phyloP scores from a whole-genome alignment of 2,888 invertebrate species.

The Tenthredo livida region DNA sequence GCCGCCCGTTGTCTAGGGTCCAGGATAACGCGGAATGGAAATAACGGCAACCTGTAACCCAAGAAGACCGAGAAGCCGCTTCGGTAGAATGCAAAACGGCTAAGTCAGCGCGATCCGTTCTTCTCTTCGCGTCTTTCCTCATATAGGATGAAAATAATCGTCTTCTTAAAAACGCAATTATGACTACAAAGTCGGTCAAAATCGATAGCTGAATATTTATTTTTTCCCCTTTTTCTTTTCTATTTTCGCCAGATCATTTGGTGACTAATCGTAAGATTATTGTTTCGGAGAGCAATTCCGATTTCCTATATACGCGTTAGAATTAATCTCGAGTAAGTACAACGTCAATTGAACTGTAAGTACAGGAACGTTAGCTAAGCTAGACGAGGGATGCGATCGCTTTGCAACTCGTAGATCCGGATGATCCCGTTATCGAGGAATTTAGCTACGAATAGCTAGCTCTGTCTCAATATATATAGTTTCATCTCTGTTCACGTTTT shows the following conservation, averaged over 20 bases:
- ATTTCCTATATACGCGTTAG: background rate
- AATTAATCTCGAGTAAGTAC: slow-evolving; percentile 11
- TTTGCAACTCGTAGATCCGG: slow-evolving; percentile 43
- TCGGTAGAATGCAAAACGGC: slow-evolving; percentile 21
- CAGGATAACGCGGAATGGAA: slow-evolving; percentile 44
- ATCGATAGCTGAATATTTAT: background rate
- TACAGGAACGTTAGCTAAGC: slow-evolving; percentile 12
- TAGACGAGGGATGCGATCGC: slow-evolving; percentile 32
- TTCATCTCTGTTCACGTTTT: slow-evolving; percentile 24
- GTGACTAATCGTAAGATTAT: background rate
- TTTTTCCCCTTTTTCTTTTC: background rate
- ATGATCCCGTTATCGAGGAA: slow-evolving; percentile 51
- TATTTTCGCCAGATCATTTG: background rate
- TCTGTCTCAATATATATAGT: slow-evolving; percentile 14
- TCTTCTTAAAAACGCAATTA: background rate
- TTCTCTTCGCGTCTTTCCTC: background rate
- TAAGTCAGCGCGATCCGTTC: slow-evolving; percentile 1
- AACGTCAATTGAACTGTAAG: slow-evolving; percentile 13
- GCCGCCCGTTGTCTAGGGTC: slow-evolving; percentile 46
- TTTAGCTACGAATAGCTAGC: slow-evolving; percentile 46
- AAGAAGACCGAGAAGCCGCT: slow-evolving; percentile 27
- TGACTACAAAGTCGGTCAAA: background rate
- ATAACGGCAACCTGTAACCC: slow-evolving; percentile 52
- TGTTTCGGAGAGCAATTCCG: background rate
- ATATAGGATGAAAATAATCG: background rate